These are phyloP conservation scores for Platerodrilus igneus DNA, from an alignment of 2,888 invertebrate species.

Conservation along the genomic window DNA sequence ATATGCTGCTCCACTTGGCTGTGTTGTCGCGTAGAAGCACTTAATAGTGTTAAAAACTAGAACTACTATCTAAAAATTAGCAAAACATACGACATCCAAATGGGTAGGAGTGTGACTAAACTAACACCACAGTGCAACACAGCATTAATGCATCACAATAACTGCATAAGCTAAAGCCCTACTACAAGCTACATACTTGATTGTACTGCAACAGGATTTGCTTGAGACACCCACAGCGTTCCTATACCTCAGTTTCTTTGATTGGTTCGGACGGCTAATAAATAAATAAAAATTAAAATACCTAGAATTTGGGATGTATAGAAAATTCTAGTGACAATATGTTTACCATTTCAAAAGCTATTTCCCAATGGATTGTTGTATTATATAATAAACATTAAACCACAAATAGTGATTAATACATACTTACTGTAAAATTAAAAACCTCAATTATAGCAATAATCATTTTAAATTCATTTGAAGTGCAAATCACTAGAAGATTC, in stretches of 20 bases:
- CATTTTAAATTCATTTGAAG: too few species aligned
- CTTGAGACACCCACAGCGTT: constrained; percentile 54
- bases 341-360: too few species aligned
- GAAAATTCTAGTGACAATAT: constrained; percentile 15
- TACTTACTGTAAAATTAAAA: too few species aligned
- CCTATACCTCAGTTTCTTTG: constrained; percentile 72
- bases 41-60: constrained; percentile 19
- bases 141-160: constrained; percentile 44
- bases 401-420: too few species aligned
- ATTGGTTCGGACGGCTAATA: constrained; percentile 69
- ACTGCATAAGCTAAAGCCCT: constrained; percentile 46
- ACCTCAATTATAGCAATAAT: too few species aligned
- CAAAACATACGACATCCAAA: constrained; percentile 38
- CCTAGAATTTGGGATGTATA: constrained; percentile 20
- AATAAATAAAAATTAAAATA: constrained; percentile 50
- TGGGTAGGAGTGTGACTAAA: constrained; percentile 40
- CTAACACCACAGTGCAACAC: constrained; percentile 47
- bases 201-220: constrained; percentile 57
- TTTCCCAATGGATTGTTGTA: too few species aligned
- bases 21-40: constrained; percentile 44
- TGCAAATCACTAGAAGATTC: too few species aligned
- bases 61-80: constrained; percentile 27
- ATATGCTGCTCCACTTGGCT: constrained; percentile 38
- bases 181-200: constrained; percentile 58
- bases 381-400: too few species aligned